Conservation (phyloP, 2,113 vertebrate genomes). For the Sciurus niger region DNA sequence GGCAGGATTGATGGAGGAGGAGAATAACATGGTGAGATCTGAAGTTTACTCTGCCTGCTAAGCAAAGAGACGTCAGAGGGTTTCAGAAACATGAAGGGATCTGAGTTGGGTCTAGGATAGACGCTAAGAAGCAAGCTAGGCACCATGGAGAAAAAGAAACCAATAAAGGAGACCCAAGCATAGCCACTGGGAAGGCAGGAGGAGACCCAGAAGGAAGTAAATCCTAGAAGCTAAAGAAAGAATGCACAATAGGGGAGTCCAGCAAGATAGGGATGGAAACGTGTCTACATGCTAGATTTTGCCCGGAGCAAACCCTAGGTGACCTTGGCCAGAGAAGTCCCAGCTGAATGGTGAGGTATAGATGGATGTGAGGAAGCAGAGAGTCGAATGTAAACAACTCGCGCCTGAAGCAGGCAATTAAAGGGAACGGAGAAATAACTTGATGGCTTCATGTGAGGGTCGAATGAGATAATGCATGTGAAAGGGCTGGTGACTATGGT, state of each 20-base stretch:
- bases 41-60: neutral
- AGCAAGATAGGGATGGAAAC: neutral
- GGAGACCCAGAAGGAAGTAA: neutral
- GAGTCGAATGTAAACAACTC: neutral
- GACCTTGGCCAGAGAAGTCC: constrained; percentile 54
- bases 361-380: constrained; percentile 14
- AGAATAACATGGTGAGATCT: neutral
- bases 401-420: constrained; percentile 41
- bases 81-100: neutral
- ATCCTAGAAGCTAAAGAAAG: neutral
- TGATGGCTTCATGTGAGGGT: neutral
- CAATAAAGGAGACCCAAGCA: fast-evolving
- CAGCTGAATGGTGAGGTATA: neutral
- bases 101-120: neutral
- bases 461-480: neutral
- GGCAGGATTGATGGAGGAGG: neutral
- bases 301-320: neutral
- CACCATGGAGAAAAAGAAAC: neutral
- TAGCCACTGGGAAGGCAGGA: neutral
- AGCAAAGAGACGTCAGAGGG: neutral
- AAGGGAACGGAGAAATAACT: neutral
- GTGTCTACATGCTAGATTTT: neutral
- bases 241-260: neutral
- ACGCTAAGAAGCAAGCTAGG: neutral
- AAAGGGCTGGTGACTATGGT: neutral